phyloP scores from a whole-genome alignment of 2,888 invertebrate species.

The Brenthis ino region DNA sequence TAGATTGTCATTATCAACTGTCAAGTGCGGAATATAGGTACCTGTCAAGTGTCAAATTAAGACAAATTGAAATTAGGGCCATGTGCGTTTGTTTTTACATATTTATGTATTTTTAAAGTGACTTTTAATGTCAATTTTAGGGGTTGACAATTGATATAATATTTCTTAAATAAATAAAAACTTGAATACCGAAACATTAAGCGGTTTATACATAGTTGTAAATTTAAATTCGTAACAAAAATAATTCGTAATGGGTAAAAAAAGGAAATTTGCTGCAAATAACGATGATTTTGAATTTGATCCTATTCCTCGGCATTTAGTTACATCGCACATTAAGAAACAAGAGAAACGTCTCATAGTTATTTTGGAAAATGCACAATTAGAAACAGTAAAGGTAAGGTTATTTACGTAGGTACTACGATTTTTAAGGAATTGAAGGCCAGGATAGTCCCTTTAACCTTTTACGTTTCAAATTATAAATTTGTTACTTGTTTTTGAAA shows the following conservation, averaged over 20 bases:
- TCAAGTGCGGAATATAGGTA: too few species aligned
- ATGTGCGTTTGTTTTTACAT: too few species aligned
- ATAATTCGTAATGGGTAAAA: conserved; percentile 62
- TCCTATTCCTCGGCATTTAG: conserved; percentile 89
- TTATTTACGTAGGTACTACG: conserved; percentile 6
- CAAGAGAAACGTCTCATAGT: conserved; percentile 96
- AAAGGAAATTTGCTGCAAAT: conserved; percentile 72
- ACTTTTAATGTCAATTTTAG: too few species aligned
- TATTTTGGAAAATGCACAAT: conserved; percentile 95
- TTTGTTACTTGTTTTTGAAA: too few species aligned
- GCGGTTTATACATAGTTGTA: neutral
- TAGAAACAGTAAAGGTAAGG: conserved; percentile 96
- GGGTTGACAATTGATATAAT: too few species aligned
- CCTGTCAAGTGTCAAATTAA: too few species aligned
- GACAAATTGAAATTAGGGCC: too few species aligned
- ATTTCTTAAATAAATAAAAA: too few species aligned
- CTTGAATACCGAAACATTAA: neutral
- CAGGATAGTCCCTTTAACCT: neutral
- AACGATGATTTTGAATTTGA: conserved; percentile 90
- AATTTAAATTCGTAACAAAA: neutral
- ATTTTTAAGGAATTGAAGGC: neutral
- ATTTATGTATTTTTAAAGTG: too few species aligned
- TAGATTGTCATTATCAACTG: too few species aligned
- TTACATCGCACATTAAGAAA: conserved; percentile 89
- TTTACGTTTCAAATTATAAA: too few species aligned